Evolutionary conservation across 2,797 vertebrate genomes (phyloP), one percentile per base, ranked within the genome.

Genomic region (Bovichtus variegatus): DNA sequence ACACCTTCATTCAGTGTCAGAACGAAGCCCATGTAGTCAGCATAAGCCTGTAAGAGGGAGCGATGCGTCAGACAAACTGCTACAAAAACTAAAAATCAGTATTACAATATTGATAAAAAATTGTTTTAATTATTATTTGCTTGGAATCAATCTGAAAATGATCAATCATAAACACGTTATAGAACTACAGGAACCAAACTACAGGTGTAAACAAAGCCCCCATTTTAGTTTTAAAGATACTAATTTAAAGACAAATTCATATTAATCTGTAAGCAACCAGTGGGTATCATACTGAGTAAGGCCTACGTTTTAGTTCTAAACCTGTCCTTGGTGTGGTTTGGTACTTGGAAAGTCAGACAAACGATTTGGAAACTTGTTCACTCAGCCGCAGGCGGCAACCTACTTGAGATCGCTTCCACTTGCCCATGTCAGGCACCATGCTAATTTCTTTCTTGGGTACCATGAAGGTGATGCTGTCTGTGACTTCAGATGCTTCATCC

Each of bases 21-120:
- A 85, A 99, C 85, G 87, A 99, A 99, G 67, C 98, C 97, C 4
- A 99, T 97, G 91, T 99, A 99, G 89, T 99, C 98, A 12, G 97
- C 97, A 0, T 99, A 99, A 0, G 98, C 98, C 98, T 99, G 79
- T 2, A 40, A 68, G 34, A 38, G 61, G 38, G 10, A 62, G 58
- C 66, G 3, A 40, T 2, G 29, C 63, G 40, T 23, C 31, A 25
- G n/a, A 59, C 1, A 0, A 31, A 57, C 10, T 10, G 15, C 13
- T 0, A n/a, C 23, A 34, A 58, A 19, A 66, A 51, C 23, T 23
- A 15, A 31, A n/a, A 50, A 50, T 21, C 38, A 50, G n/a, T 34
- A 19, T 11, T 6, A 9, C 12, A 16, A 40, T 15, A 57, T 25
- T 19, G 18, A 55, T 0, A 16, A n/a, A 16, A n/a, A n/a, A n/a